These are phyloP conservation scores for Leuciscus idus DNA, from an alignment of 2,113 vertebrate species.

Conservation along the genomic window DNA sequence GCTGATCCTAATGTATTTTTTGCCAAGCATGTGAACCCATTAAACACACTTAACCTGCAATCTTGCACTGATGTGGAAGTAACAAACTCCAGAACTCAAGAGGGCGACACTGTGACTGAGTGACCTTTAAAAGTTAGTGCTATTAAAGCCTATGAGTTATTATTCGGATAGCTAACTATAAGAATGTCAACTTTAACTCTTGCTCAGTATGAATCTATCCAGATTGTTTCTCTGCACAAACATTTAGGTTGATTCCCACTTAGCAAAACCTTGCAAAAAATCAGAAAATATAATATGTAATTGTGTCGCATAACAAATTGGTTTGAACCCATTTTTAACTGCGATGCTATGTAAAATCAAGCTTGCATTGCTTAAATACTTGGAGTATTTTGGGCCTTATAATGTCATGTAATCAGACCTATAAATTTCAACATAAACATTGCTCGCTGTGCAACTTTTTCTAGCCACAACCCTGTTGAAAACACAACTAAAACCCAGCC, in stretches of 20 bases:
- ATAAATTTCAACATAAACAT: neutral
- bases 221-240: neutral
- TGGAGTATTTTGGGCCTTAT: neutral
- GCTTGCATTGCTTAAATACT: neutral
- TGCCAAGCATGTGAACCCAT: neutral
- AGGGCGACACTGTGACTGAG: neutral
- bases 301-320: neutral
- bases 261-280: neutral
- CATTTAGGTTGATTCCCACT: neutral
- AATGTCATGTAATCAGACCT: neutral
- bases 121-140: neutral
- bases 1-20: neutral
- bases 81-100: slow-evolving; percentile 7
- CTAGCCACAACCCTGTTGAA: neutral
- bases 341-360: neutral
- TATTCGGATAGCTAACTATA: neutral
- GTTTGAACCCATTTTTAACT: neutral
- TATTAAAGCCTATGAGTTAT: neutral
- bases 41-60: neutral
- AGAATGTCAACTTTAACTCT: no score
- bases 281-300: neutral
- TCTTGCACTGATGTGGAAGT: neutral
- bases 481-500: neutral
- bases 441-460: neutral
- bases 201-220: no score